Conservation (phyloP, 1,140 invertebrate species). For the Mycetomoellerius zeteki region DNA sequence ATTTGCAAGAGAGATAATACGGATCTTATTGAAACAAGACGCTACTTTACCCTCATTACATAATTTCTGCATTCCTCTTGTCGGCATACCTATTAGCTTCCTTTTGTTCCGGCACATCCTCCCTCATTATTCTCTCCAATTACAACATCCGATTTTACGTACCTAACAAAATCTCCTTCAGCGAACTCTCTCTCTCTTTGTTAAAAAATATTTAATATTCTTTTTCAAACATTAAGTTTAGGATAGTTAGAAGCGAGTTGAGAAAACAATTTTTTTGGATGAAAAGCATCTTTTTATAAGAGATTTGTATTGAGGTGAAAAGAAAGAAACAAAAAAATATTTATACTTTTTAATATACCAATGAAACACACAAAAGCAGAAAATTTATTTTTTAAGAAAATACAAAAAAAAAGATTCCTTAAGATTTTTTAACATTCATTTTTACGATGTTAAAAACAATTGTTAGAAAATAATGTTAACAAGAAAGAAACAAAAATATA, state of each 20-base stretch:
- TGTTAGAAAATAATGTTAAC: neutral
- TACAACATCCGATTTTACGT: constrained; percentile 56
- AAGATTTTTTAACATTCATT: neutral
- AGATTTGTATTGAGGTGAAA: neutral
- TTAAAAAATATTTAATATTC: constrained; percentile 30
- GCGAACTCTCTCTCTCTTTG: constrained; percentile 7
- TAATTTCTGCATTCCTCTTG: constrained; percentile 55
- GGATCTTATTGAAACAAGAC: constrained; percentile 51
- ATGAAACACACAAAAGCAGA: neutral
- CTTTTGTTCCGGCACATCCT: constrained; percentile 41
- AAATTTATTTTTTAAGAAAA: neutral
- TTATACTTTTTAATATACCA: neutral
- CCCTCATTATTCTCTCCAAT: constrained; percentile 60
- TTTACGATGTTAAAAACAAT: neutral
- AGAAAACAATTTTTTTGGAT: neutral
- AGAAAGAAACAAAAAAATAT: neutral
- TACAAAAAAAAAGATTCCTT: neutral
- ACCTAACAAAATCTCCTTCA: constrained; percentile 40
- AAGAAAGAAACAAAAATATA: neutral
- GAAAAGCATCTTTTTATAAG: neutral
- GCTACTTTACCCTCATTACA: constrained; percentile 48
- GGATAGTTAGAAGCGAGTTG: neutral
- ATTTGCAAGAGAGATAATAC: constrained; percentile 51
- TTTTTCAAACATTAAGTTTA: constrained; percentile 3
- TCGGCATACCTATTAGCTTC: constrained; percentile 37